These are phyloP conservation scores for Zeuzera pyrina DNA, from an alignment of 2,888 invertebrate genomes.

Conservation along the genomic window DNA sequence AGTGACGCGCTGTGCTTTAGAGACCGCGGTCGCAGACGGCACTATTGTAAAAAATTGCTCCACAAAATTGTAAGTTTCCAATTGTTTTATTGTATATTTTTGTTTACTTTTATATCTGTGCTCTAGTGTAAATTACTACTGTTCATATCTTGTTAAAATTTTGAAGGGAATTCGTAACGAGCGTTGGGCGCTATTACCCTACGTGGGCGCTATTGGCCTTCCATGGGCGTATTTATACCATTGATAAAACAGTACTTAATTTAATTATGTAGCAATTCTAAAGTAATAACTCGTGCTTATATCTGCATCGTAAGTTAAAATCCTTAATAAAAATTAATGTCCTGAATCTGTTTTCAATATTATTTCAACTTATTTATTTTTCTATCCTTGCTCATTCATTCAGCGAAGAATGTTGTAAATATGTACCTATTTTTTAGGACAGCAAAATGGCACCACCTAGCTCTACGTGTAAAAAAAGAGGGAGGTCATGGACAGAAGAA, in stretches of 20 bases:
- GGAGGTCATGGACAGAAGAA: conserved; percentile 2
- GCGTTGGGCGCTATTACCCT: not conserved
- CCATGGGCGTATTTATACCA: not conserved
- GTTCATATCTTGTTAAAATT: not conserved
- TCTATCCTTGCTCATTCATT: not conserved
- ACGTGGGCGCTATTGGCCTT: conserved; percentile 1
- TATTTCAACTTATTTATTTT: not conserved
- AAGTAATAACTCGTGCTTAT: not conserved
- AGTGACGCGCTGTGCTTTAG: no score
- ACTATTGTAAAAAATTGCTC: not conserved
- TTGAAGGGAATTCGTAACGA: not conserved
- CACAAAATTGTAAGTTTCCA: conserved; percentile 1
- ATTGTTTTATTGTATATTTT: not conserved
- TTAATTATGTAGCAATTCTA: not conserved
- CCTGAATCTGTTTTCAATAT: not conserved
- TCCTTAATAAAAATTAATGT: not conserved
- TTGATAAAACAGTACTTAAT: not conserved
- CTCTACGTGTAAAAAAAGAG: conserved; percentile 1
- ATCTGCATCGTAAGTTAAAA: not conserved
- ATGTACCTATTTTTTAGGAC: not conserved
- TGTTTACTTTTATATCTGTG: not conserved
- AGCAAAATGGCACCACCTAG: not conserved
- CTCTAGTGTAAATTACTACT: not conserved
- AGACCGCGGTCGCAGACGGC: not conserved
- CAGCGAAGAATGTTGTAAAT: conserved; percentile 1